Conservation (phyloP, 2,797 vertebrate species). For the Threskiornis aethiopicus region DNA sequence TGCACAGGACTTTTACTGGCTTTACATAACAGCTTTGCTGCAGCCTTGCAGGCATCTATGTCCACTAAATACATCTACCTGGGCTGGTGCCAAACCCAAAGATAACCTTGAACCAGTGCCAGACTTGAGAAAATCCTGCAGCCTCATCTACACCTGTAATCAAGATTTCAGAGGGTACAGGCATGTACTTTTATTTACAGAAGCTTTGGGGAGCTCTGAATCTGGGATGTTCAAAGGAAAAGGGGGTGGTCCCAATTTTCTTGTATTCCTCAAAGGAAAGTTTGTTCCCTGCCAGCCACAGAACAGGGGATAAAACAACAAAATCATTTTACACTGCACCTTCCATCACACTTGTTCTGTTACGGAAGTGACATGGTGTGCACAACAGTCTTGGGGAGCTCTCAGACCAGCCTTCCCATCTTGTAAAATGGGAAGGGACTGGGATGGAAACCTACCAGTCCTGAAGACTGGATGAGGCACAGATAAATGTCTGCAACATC, state of each 20-base stretch:
- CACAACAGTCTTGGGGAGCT: background rate
- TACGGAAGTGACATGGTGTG: background rate
- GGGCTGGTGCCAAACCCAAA: background rate
- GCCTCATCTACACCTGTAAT: accelerated
- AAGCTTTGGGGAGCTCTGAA: background rate
- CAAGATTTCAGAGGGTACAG: background rate
- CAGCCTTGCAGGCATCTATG: background rate
- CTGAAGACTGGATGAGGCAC: background rate
- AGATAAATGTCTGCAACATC: background rate
- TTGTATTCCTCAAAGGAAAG: background rate
- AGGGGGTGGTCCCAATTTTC: background rate
- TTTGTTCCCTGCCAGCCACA: background rate
- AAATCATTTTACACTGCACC: no score
- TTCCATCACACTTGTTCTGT: background rate
- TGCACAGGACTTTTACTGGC: background rate
- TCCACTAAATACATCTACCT: background rate
- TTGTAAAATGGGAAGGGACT: background rate
- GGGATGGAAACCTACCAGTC: background rate
- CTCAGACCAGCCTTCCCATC: background rate
- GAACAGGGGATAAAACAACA: background rate
- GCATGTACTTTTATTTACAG: background rate
- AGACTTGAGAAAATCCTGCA: background rate
- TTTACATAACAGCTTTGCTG: background rate
- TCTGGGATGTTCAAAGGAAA: background rate
- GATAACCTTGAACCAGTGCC: background rate